Conservation (phyloP, 1,140 invertebrate genomes). For the Halyomorpha halys region DNA sequence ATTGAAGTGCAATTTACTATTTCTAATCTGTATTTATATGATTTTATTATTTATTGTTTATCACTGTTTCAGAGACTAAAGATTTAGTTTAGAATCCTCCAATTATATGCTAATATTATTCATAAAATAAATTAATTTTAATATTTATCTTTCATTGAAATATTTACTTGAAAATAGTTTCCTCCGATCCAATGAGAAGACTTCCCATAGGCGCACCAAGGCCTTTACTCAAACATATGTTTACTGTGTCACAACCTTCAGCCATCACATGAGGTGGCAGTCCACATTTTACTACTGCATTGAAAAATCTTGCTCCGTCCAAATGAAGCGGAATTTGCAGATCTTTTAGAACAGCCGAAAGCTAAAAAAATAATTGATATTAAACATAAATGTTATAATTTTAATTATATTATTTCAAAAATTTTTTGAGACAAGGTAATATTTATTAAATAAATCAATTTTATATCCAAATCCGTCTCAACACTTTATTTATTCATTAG, state of each 20-base stretch:
- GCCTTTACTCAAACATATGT: constrained; percentile 77
- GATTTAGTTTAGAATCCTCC: no score
- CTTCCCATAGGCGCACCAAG: constrained; percentile 83
- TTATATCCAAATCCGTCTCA: no score
- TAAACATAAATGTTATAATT: not conserved
- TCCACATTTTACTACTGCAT: constrained; percentile 60
- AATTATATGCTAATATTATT: no score
- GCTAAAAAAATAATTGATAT: constrained; percentile 31
- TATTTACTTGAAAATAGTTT: constrained; percentile 61
- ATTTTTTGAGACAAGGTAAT: no score
- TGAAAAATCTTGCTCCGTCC: constrained; percentile 89
- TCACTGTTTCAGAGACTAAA: no score
- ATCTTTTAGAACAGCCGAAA: constrained; percentile 49
- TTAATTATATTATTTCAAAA: no score
- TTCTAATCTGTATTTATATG: no score
- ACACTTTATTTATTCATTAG: no score
- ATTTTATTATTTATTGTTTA: no score
- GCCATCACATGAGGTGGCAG: constrained; percentile 52
- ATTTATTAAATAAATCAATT: no score
- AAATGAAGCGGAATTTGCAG: constrained; percentile 66
- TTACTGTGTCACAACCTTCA: constrained; percentile 64
- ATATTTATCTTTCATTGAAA: not conserved
- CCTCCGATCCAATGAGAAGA: constrained; percentile 62
- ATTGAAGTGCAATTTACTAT: no score
- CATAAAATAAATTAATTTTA: no score